phyloP scores from a whole-genome alignment of 2,797 vertebrate genomes.

The Pipistrellus pipistrellus region DNA sequence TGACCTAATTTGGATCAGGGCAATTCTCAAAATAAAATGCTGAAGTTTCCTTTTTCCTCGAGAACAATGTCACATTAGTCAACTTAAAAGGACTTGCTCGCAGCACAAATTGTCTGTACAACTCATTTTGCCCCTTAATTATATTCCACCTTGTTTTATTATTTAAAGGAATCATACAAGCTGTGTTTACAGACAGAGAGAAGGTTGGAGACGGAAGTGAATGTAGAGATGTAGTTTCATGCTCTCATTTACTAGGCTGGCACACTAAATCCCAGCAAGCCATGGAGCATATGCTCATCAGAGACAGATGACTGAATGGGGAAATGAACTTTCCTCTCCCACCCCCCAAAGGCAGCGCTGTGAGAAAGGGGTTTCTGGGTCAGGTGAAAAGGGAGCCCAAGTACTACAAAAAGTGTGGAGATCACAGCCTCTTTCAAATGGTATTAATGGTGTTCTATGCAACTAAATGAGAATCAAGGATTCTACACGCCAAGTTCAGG shows the following conservation, averaged over 20 bases:
- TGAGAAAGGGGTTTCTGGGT: constrained; percentile 67
- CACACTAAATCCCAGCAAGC: neutral
- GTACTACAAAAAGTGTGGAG: neutral
- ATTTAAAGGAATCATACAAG: constrained; percentile 73
- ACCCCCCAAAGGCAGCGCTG: neutral
- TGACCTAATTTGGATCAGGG: constrained; percentile 76
- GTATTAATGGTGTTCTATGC: neutral
- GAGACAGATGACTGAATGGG: neutral
- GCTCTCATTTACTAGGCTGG: neutral
- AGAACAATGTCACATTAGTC: constrained; percentile 80
- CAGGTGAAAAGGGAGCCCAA: constrained; percentile 47
- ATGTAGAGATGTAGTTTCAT: constrained; percentile 15
- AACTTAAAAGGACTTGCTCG: constrained; percentile 77
- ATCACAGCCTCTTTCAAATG: neutral
- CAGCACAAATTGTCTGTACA: constrained; percentile 75
- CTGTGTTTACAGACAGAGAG: constrained; percentile 71
- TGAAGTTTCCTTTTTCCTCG: constrained; percentile 76
- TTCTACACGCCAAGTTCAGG: neutral
- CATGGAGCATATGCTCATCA: fast-evolving
- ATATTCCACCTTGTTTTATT: constrained; percentile 81
- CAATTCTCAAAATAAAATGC: constrained; percentile 78
- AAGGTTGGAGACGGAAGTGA: neutral
- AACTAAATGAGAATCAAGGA: neutral
- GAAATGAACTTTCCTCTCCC: neutral
- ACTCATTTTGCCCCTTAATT: constrained; percentile 77